These are phyloP conservation scores for Spilosoma lubricipeda DNA, from an alignment of 2,888 invertebrate genomes.

Conservation along the genomic window DNA sequence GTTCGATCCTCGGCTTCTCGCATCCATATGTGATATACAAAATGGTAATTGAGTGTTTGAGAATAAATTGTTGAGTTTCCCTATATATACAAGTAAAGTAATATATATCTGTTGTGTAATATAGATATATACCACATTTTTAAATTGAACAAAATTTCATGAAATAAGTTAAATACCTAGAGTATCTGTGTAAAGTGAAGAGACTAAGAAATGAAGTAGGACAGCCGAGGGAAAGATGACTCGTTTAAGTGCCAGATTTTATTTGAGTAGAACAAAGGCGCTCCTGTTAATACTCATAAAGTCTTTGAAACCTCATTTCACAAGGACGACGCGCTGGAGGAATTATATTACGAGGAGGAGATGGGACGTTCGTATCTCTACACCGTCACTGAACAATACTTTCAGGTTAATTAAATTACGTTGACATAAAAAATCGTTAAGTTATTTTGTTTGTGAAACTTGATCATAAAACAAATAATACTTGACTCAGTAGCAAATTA, in stretches of 20 bases:
- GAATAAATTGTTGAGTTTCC: too few relatives aligned
- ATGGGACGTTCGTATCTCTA: neutral
- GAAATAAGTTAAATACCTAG: neutral
- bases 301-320: conserved; percentile 33
- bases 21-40: too few relatives aligned
- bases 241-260: conserved; percentile 25
- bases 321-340: conserved; percentile 7
- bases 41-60: too few relatives aligned
- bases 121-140: neutral
- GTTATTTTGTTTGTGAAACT: neutral
- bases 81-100: neutral
- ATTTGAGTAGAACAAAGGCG: conserved; percentile 45
- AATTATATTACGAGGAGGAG: conserved; percentile 28
- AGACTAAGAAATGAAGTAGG: neutral
- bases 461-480: neutral
- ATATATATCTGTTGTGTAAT: neutral
- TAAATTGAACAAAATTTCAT: neutral
- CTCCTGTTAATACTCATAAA: conserved; percentile 44
- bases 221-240: neutral
- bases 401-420: neutral
- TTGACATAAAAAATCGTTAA: neutral
- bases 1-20: too few relatives aligned
- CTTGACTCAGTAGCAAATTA: neutral
- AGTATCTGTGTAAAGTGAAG: neutral
- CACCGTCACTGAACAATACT: neutral